Percentiles rank a stretch among this genome's conserved stretches.
phyloP scores from a whole-genome alignment of 2,888 invertebrate species.

The Tachina grossa region DNA sequence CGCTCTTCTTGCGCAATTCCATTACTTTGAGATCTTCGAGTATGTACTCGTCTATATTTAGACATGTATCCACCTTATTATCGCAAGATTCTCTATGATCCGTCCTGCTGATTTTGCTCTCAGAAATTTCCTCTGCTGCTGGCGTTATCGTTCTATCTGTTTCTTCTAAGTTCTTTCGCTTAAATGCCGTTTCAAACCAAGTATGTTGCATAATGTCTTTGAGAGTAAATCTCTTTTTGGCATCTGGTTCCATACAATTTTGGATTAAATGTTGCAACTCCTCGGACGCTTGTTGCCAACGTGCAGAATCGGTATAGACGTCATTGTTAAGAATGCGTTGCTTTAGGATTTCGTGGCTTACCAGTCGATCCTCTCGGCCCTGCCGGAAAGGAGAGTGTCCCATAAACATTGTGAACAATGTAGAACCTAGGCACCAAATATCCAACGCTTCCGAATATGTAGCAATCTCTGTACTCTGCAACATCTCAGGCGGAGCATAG shows the following conservation, averaged over 20 bases:
- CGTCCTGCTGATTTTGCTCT: not conserved
- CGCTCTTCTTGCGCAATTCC: conserved; percentile 61
- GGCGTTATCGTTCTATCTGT: not conserved
- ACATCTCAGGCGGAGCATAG: conserved; percentile 97
- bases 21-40: conserved; percentile 40
- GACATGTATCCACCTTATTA: not conserved
- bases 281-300: conserved; percentile 76
- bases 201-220: conserved; percentile 82
- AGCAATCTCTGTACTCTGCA: conserved; percentile 82
- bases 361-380: conserved; percentile 72
- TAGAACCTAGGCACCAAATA: conserved; percentile 97
- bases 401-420: conserved; percentile 88
- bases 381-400: conserved; percentile 92
- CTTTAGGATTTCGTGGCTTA: conserved; percentile 73
- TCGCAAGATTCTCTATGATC: conserved; percentile 10
- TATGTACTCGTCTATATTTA: conserved; percentile 13
- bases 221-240: conserved; percentile 75
- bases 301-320: conserved; percentile 76
- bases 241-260: conserved; percentile 77
- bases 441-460: conserved; percentile 96
- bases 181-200: conserved; percentile 78
- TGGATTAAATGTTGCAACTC: conserved; percentile 75
- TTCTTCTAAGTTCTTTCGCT: conserved; percentile 22
- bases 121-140: conserved; percentile 3
- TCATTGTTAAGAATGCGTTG: conserved; percentile 77